Evolutionary conservation across 2,797 vertebrate species (phyloP).

Genomic region (Argya squamiceps): DNA sequence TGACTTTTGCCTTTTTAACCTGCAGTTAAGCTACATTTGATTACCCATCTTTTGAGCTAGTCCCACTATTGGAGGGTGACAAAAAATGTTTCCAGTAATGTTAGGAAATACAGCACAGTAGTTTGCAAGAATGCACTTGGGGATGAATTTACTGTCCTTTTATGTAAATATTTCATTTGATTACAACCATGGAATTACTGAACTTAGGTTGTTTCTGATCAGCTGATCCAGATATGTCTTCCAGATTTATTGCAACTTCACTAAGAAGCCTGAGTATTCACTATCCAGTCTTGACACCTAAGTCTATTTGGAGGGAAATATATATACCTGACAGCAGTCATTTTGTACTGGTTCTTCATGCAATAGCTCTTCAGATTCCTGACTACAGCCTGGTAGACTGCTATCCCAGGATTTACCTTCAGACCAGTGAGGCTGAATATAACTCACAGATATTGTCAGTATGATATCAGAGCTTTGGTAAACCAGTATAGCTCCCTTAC

Average conservation of each 20-base stretch:
- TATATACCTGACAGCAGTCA: not conserved
- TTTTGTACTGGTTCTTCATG: not conserved
- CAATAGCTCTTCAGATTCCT: not conserved
- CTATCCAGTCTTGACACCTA: not conserved
- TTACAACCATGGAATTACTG: not conserved
- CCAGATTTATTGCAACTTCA: not conserved
- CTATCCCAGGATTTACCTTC: not conserved
- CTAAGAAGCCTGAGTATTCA: not conserved
- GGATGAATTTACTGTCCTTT: not conserved
- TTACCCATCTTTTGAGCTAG: not conserved
- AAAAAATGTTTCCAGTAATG: not conserved
- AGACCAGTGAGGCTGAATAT: not conserved
- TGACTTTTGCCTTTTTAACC: conserved; percentile 28
- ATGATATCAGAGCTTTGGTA: not conserved
- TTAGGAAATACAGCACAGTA: not conserved
- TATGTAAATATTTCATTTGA: not conserved
- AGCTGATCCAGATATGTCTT: not conserved
- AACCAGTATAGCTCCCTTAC: not conserved
- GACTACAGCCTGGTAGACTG: not conserved
- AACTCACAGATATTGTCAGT: not conserved
- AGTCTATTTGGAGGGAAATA: not conserved
- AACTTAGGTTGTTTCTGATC: not conserved
- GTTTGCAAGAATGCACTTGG: not conserved
- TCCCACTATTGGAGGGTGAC: not conserved
- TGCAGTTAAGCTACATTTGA: not conserved